Conservation (phyloP, 2,113 vertebrate species). For the Aix galericulata region DNA sequence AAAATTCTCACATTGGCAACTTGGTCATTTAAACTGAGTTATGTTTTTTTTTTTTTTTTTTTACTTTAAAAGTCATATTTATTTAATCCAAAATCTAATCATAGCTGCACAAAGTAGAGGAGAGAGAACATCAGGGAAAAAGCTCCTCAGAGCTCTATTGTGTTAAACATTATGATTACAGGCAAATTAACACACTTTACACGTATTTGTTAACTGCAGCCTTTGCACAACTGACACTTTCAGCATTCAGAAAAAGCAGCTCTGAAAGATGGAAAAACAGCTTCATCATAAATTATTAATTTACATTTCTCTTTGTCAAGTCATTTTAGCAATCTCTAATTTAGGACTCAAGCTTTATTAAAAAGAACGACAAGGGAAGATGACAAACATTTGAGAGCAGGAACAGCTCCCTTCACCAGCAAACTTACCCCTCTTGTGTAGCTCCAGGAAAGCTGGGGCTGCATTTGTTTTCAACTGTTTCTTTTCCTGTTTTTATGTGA, state of each 20-base stretch:
- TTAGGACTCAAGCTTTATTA: slow-evolving; percentile 5
- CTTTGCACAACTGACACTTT: slow-evolving; percentile 51
- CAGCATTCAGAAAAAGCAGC: not conserved
- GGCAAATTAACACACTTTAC: slow-evolving; percentile 11
- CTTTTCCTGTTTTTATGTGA: not conserved
- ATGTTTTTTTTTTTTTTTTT: not conserved
- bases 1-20: not conserved
- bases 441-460: not conserved
- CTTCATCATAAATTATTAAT: slow-evolving; percentile 45
- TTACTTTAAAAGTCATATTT: not conserved
- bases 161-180: slow-evolving; percentile 20
- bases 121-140: not conserved
- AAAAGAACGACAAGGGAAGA: not conserved
- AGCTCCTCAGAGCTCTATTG: not conserved
- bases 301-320: slow-evolving; percentile 46
- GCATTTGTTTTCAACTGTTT: not conserved
- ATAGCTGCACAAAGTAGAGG: not conserved
- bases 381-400: not conserved
- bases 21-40: slow-evolving; percentile 6
- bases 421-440: not conserved
- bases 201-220: slow-evolving; percentile 39
- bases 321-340: slow-evolving; percentile 24
- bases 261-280: slow-evolving; percentile 51
- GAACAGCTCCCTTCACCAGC: not conserved
- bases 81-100: slow-evolving; percentile 17